Percentiles rank a stretch among this genome's conserved stretches.
These are phyloP conservation scores for Sitodiplosis mosellana DNA, from an alignment of 1,140 invertebrate species.

Conservation along the genomic window DNA sequence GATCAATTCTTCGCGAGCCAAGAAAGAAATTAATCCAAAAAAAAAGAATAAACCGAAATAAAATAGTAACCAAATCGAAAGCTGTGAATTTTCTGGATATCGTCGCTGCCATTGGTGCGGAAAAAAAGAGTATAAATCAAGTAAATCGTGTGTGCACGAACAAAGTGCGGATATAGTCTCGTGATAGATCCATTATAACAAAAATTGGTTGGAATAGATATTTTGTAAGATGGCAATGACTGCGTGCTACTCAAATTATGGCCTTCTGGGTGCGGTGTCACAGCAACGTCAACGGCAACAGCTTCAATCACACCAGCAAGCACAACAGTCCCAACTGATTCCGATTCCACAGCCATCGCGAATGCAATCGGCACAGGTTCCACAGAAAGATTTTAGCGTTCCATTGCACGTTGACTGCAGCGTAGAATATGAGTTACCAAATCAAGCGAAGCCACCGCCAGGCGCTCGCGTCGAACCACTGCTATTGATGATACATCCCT, in stretches of 20 bases:
- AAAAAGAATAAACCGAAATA: neutral
- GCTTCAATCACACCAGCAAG: constrained; percentile 10
- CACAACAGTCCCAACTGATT: constrained; percentile 4
- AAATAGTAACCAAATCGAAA: neutral
- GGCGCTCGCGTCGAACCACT: constrained; percentile 54
- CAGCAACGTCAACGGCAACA: constrained; percentile 10
- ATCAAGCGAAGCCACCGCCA: constrained; percentile 59
- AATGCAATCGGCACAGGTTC: constrained; percentile 13
- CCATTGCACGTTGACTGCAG: constrained; percentile 67
- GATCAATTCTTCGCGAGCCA: neutral
- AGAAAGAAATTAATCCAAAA: neutral
- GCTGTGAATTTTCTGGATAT: neutral
- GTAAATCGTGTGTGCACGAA: neutral
- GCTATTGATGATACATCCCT: constrained; percentile 63
- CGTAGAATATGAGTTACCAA: constrained; percentile 67
- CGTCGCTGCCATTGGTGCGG: neutral
- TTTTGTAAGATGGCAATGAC: constrained; percentile 21
- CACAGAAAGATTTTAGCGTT: constrained; percentile 52
- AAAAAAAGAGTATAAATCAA: neutral
- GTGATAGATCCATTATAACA: neutral
- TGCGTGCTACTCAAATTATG: constrained; percentile 24
- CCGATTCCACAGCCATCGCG: neutral
- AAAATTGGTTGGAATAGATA: neutral
- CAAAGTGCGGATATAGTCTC: neutral
- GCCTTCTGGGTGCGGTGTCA: constrained; percentile 15